Evolutionary conservation across 2,113 vertebrate genomes (phyloP), one percentile per base, ranked within the genome.

Genomic region (Oxyura jamaicensis): DNA sequence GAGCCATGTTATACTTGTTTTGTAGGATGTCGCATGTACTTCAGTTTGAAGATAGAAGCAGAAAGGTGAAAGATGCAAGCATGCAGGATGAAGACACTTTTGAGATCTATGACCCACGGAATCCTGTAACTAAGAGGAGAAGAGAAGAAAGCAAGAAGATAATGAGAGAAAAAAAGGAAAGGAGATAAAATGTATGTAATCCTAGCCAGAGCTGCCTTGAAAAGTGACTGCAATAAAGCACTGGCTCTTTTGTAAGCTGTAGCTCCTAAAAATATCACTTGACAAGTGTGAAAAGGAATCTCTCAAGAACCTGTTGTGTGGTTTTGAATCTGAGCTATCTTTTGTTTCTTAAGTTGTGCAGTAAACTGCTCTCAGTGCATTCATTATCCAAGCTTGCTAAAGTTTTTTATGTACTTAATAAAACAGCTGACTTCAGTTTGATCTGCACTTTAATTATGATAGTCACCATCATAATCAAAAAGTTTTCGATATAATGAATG

Each of bases 141-240:
- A 97, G 99, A 86, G 99, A 99, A 98, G 99, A 99, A 98, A 99
- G 99, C 98, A 99, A 99, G 98, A 99, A 99, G 97, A 98, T 99
- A 96, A 97, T 99, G 98, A 99, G 98, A 97, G 99, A 99, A 97
- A 99, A 99, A 98, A 99, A 99, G 93, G 98, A 99, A 96, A 98
- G 98, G 96, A 95, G 98, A 98, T 98, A 96, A 98, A 97, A 93
- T 62, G 66, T 95, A 75, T 86, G 42, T 78, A 55, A 91, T 72
- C 29, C 59, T 85, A 88, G 74, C 86, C 82, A 88, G 96, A 88
- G 86, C 85, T 83, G 74, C 35, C 66, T 95, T 93, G 85, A 87
- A 95, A 95, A 80, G 87, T 82, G 84, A 97, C 96, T 94, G 78
- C 78, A 72, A 5, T 81, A 88, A 81, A 80, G 80, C 52, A 52